Conservation (phyloP, 1,140 invertebrate genomes). For the Cryptotermes secundus region DNA sequence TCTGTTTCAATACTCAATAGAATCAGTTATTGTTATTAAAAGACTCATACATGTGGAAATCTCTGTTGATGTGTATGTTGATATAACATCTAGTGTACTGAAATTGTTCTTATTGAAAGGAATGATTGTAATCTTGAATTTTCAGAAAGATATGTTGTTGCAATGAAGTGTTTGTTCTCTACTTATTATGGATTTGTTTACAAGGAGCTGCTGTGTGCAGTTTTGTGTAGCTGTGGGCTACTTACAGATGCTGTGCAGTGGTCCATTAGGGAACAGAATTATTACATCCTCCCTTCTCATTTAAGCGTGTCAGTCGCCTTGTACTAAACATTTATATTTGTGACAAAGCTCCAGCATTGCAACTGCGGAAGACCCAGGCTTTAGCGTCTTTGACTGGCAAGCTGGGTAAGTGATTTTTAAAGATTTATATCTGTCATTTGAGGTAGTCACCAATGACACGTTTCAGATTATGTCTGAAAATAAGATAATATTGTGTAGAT, state of each 20-base stretch:
- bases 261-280: slow-evolving; percentile 25
- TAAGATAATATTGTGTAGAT: background rate
- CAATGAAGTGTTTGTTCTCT: slow-evolving; percentile 16
- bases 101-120: background rate
- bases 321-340: slow-evolving; percentile 47
- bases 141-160: background rate
- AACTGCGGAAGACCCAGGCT: slow-evolving; percentile 65
- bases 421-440: background rate
- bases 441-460: background rate
- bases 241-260: slow-evolving; percentile 26
- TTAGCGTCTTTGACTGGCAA: slow-evolving; percentile 66
- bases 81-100: background rate
- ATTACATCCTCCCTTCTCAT: slow-evolving; percentile 23
- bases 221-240: slow-evolving; percentile 27
- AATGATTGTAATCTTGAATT: background rate
- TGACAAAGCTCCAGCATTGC: slow-evolving; percentile 65
- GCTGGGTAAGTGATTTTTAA: slow-evolving; percentile 58
- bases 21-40: background rate
- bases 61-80: background rate
- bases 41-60: background rate
- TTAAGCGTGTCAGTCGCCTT: slow-evolving; percentile 31
- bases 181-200: background rate
- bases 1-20: background rate
- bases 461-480: background rate
- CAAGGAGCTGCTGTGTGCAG: slow-evolving; percentile 5